These are phyloP conservation scores for Trichoplusia ni DNA, from an alignment of 1,140 invertebrate species.

Conservation along the genomic window DNA sequence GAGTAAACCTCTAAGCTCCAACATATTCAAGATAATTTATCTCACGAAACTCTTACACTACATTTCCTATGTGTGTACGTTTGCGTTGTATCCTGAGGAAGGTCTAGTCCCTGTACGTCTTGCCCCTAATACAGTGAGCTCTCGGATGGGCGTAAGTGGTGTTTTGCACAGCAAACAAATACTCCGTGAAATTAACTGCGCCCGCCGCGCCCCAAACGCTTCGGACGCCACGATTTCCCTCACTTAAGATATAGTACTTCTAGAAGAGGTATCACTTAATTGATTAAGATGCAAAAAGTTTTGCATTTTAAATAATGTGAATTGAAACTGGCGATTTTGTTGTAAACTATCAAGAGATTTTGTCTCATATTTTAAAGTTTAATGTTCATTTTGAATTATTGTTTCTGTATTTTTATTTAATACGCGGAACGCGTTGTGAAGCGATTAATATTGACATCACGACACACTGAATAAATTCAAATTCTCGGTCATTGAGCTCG, in stretches of 20 bases:
- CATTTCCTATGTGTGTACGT: constrained; percentile 18
- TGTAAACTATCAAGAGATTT: no score
- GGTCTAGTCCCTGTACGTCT: constrained; percentile 23
- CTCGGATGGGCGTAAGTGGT: constrained; percentile 48
- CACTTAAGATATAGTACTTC: background rate
- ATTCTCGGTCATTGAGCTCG: no score
- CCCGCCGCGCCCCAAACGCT: constrained; percentile 48
- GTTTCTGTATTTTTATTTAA: no score
- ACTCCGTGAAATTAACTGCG: constrained; percentile 67
- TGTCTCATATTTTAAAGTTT: no score
- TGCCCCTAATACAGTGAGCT: constrained; percentile 29
- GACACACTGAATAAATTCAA: no score
- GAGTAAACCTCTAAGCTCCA: background rate
- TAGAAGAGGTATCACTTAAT: background rate
- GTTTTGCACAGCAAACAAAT: constrained; percentile 61
- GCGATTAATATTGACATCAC: no score
- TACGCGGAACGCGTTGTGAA: no score
- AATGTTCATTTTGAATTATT: no score
- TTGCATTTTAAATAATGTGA: no score
- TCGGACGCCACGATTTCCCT: constrained; percentile 32
- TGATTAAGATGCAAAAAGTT: no score
- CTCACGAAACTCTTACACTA: constrained; percentile 6
- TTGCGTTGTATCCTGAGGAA: constrained; percentile 3
- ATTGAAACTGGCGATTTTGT: no score
- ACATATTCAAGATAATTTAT: constrained; percentile 7